phyloP scores from a whole-genome alignment of 2,888 invertebrate species.

The Drosophila lacicola region DNA sequence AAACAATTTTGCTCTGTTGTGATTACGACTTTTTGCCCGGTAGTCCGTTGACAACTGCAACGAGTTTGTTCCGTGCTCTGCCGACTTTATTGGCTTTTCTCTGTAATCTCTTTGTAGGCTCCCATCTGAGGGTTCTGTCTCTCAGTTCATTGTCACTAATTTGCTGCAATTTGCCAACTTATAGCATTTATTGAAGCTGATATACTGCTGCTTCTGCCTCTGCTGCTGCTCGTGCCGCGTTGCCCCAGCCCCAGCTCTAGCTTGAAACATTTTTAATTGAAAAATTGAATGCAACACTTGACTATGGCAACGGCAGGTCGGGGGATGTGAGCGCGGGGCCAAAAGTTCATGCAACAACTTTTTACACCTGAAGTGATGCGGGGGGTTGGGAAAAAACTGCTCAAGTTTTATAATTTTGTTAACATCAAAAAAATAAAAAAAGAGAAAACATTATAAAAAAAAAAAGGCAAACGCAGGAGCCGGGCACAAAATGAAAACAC shows the following conservation, averaged over 20 bases:
- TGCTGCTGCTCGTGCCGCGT: neutral
- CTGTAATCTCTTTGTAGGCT: slow-evolving; percentile 48
- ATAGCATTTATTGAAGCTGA: slow-evolving; percentile 36
- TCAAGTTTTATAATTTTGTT: slow-evolving; percentile 78
- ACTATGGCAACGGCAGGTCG: neutral
- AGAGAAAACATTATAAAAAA: neutral
- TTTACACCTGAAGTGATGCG: slow-evolving; percentile 65
- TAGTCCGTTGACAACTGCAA: slow-evolving; percentile 38
- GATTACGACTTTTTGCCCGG: slow-evolving; percentile 57
- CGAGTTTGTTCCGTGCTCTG: slow-evolving; percentile 16
- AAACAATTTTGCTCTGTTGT: slow-evolving; percentile 76
- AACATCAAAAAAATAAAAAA: slow-evolving; percentile 51
- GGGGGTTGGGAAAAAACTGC: slow-evolving; percentile 45
- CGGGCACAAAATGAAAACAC: slow-evolving; percentile 48
- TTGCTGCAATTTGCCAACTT: slow-evolving; percentile 53
- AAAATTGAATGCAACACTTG: slow-evolving; percentile 65
- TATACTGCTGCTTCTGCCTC: slow-evolving; percentile 3
- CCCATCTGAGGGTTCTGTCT: neutral
- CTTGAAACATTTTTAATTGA: slow-evolving; percentile 56
- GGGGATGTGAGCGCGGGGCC: neutral
- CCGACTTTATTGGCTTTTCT: slow-evolving; percentile 47
- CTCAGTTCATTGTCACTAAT: slow-evolving; percentile 50
- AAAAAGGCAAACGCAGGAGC: slow-evolving; percentile 26
- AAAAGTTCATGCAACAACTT: slow-evolving; percentile 68
- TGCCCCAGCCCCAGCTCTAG: neutral